Evolutionary conservation across 2,797 vertebrate genomes (phyloP).

Genomic region (Arvicola amphibius): DNA sequence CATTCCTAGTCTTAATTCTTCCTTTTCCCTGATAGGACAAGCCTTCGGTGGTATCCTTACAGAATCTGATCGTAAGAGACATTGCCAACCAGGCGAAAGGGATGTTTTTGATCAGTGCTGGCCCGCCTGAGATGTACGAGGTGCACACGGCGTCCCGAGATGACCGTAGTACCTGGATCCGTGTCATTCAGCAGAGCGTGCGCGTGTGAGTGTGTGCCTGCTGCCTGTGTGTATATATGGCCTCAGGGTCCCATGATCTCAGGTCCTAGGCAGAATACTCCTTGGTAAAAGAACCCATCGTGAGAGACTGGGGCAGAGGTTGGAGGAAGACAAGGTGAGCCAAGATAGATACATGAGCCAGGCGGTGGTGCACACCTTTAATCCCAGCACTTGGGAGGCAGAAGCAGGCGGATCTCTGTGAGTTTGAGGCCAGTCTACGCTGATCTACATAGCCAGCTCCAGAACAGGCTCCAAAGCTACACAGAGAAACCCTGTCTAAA

Average conservation of each 20-base stretch:
- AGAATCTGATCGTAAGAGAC: constrained; percentile 94
- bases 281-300: not conserved
- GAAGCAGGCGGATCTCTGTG: no score
- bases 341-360: no score
- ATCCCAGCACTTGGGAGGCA: no score
- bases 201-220: constrained; percentile 86
- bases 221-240: not conserved
- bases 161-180: constrained; percentile 93
- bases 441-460: no score
- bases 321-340: not conserved
- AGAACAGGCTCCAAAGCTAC: no score
- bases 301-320: not conserved
- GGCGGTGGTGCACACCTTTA: no score
- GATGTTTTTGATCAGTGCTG: constrained; percentile 93
- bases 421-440: no score
- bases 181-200: constrained; percentile 92
- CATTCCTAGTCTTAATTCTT: not conserved
- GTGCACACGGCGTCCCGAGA: constrained; percentile 93
- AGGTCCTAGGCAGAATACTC: not conserved
- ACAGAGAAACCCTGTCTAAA: no score
- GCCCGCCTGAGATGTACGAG: constrained; percentile 96
- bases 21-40: constrained; percentile 90
- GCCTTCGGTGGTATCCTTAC: constrained; percentile 92
- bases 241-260: accelerated
- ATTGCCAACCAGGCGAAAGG: constrained; percentile 98